Evolutionary conservation across 2,113 vertebrate genomes (phyloP), one percentile per base, ranked within the genome.

Genomic region (Nannobrachium achirus): DNA sequence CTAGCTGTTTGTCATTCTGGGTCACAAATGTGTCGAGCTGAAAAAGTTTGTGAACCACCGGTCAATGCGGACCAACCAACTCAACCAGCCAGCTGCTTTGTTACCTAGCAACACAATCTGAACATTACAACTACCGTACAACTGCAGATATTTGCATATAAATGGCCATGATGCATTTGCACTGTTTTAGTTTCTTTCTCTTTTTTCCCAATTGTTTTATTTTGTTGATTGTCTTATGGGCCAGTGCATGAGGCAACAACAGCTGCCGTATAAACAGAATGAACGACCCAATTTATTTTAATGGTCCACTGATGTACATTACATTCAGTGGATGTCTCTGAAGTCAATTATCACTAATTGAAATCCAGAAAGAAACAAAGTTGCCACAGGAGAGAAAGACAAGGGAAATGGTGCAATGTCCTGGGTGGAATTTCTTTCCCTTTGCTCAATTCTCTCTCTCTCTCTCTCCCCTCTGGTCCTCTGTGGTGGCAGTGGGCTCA

Each of bases 91-190:
- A 51, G 10, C 44, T 56, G 56, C 73, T 49, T 63, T 77, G 82
- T 86, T 86, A 79, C 88, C 71, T 83, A 80, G 86, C 84, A 88
- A 83, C 82, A 80, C 10, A 69, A 73, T 50, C 67, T 45, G 65
- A 57, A 78, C 66, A 75, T 82, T 76, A 74, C 15, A 72, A 74
- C 75, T 66, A 79, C 76, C 68, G 63, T 57, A 72, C 25, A 33
- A 33, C 6, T 33, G 68, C 53, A 74, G n/a, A 38, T 61, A 83
- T 78, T 85, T 71, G 59, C 82, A 83, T 71, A 70, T 58, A 67
- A 79, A 81, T 8, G 7, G 49, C 51, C 18, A 25, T 20, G 19
- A n/a, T 72, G 49, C 25, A 76, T 50, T 52, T 55, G 10, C 76
- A 61, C 13, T 56, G 19, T 73, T 61, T 65, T 56, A 56, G 8